phyloP scores from a whole-genome alignment of 2,113 vertebrate genomes.

The Urocynchramus pylzowi region DNA sequence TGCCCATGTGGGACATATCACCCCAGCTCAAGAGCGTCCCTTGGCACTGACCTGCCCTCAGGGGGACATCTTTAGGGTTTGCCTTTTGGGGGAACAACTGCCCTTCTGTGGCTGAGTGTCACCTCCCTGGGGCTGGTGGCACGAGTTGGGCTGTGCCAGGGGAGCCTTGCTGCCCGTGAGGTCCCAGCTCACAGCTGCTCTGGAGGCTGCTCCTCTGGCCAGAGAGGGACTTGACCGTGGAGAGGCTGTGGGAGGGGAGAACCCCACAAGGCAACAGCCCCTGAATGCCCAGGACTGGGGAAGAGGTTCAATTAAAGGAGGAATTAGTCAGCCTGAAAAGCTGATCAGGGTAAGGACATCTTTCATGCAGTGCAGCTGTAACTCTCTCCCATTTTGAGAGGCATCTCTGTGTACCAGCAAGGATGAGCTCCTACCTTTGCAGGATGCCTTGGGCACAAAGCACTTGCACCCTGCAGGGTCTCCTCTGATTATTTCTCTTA shows the following conservation, averaged over 20 bases:
- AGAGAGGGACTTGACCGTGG: background rate
- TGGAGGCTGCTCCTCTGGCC: background rate
- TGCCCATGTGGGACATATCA: background rate
- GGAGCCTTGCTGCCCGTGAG: accelerated
- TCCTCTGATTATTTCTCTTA: background rate
- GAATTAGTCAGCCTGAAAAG: background rate
- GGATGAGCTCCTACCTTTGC: background rate
- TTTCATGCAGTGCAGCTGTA: background rate
- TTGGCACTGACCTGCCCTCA: background rate
- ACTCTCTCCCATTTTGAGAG: background rate
- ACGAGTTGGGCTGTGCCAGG: accelerated
- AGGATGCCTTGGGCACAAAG: background rate
- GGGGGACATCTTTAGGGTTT: background rate
- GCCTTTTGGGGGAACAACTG: background rate
- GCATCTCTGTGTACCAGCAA: background rate
- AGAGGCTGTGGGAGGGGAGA: background rate
- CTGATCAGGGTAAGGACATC: background rate
- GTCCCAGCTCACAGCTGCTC: background rate
- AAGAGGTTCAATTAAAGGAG: background rate
- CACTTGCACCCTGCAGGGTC: background rate
- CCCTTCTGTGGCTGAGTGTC: background rate
- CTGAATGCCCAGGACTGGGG: background rate
- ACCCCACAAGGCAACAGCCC: background rate
- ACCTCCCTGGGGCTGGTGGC: background rate
- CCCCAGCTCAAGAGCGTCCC: background rate